A percentile compares a stretch with the other conserved stretches of the same genome.
phyloP scores from a whole-genome alignment of 2,797 vertebrate species.

The Gallinago stenura region DNA sequence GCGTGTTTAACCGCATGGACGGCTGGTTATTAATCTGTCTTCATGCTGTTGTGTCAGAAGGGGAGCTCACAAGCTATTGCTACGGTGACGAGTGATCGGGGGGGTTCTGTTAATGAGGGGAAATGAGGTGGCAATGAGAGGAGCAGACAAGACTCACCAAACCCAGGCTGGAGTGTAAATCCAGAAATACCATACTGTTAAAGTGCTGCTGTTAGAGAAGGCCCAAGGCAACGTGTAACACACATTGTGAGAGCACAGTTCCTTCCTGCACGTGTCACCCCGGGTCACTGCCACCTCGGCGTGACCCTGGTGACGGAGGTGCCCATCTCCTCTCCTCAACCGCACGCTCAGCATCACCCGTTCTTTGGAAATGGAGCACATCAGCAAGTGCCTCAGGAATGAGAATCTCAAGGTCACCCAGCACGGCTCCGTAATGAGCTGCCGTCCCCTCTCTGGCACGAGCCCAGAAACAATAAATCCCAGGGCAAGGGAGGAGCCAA shows the following conservation, averaged over 20 bases:
- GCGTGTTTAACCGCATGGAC: background rate
- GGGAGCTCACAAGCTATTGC: background rate
- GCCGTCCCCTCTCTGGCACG: background rate
- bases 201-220: background rate
- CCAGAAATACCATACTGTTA: background rate
- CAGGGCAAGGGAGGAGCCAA: background rate
- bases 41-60: slow-evolving; percentile 15
- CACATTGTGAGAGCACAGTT: accelerated
- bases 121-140: slow-evolving; percentile 42
- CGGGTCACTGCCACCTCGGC: background rate
- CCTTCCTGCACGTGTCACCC: background rate
- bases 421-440: background rate
- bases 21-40: background rate
- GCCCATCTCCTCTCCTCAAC: background rate
- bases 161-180: background rate
- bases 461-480: slow-evolving; percentile 25
- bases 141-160: background rate
- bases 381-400: background rate
- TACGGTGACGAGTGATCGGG: slow-evolving; percentile 1
- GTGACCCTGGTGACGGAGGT: background rate
- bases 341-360: background rate
- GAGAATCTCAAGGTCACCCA: slow-evolving; percentile 28
- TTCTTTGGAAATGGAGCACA: background rate
- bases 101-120: slow-evolving; percentile 32
- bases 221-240: background rate